A percentile compares a stretch with the other conserved stretches of the same genome.
Evolutionary conservation across 2,113 vertebrate genomes (phyloP).

Genomic region (Rutilus rutilus): DNA sequence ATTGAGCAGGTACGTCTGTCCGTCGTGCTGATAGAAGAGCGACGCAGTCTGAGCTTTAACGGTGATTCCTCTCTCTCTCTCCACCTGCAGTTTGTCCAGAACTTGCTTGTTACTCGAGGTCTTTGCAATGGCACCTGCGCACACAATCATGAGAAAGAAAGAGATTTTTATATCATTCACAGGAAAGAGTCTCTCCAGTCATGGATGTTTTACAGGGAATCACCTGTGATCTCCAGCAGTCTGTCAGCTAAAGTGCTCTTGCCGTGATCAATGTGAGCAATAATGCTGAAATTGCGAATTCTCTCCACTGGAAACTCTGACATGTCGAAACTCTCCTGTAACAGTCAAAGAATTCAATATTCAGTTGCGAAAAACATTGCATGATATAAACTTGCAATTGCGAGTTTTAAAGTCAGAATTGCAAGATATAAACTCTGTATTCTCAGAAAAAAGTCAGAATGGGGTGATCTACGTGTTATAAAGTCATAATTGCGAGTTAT

Average conservation of each 20-base stretch:
- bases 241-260: conserved; percentile 97
- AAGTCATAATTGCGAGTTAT: too few species aligned
- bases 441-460: too few species aligned
- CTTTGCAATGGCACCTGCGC: conserved; percentile 89
- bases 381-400: too few species aligned
- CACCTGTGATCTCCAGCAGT: conserved; percentile 93
- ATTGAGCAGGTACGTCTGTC: conserved; percentile 90
- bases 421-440: too few species aligned
- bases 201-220: not conserved
- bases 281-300: conserved; percentile 95
- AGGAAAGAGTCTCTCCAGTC: not conserved
- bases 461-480: too few species aligned
- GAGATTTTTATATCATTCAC: not conserved
- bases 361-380: not conserved
- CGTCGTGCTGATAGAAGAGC: conserved; percentile 84
- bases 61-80: conserved; percentile 95
- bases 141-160: not conserved
- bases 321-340: conserved; percentile 85
- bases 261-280: conserved; percentile 97
- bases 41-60: conserved; percentile 98
- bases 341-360: conserved; percentile 23
- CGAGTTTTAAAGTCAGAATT: too few species aligned
- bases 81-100: conserved; percentile 96
- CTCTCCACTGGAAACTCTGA: conserved; percentile 84
- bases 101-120: conserved; percentile 91